Percentiles rank a stretch among this genome's conserved stretches.
Conservation (phyloP, 1,140 invertebrate species). For the Brachionus sp. region DNA sequence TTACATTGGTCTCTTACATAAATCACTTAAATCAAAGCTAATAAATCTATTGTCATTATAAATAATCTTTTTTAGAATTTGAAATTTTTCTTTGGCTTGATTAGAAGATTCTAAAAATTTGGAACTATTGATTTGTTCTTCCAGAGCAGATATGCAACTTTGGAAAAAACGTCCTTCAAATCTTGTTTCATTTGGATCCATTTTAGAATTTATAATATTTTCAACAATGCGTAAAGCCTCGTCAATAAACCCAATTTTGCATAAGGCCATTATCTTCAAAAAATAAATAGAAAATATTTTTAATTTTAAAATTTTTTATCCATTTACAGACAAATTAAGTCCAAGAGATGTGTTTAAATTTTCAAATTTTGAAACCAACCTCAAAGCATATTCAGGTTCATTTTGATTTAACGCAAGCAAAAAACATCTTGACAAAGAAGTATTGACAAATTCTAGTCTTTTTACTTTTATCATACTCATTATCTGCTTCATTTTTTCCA, state of each 20-base stretch:
- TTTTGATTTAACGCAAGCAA: slow-evolving; percentile 16
- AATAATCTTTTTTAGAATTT: background rate
- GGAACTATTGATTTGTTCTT: background rate
- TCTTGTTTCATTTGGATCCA: background rate
- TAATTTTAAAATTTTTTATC: background rate
- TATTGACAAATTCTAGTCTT: slow-evolving; percentile 23
- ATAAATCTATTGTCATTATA: background rate
- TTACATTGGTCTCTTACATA: background rate
- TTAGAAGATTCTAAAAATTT: background rate
- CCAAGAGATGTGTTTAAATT: slow-evolving; percentile 23
- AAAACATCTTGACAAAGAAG: slow-evolving; percentile 23
- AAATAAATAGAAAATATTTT: background rate
- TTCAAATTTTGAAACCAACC: slow-evolving; percentile 11
- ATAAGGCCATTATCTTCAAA: slow-evolving; percentile 16
- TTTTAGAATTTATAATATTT: slow-evolving; percentile 4
- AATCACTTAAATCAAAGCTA: slow-evolving; percentile 3
- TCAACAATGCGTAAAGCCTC: slow-evolving; percentile 22
- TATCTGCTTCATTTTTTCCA: background rate
- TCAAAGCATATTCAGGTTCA: slow-evolving; percentile 33
- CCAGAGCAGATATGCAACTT: background rate
- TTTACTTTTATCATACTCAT: background rate
- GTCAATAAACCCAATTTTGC: slow-evolving; percentile 30
- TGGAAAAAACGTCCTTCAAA: slow-evolving; percentile 24
- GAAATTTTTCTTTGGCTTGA: background rate
- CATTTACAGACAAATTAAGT: slow-evolving; percentile 25